Conservation (phyloP, 2,113 vertebrate species). For the Egretta garzetta region DNA sequence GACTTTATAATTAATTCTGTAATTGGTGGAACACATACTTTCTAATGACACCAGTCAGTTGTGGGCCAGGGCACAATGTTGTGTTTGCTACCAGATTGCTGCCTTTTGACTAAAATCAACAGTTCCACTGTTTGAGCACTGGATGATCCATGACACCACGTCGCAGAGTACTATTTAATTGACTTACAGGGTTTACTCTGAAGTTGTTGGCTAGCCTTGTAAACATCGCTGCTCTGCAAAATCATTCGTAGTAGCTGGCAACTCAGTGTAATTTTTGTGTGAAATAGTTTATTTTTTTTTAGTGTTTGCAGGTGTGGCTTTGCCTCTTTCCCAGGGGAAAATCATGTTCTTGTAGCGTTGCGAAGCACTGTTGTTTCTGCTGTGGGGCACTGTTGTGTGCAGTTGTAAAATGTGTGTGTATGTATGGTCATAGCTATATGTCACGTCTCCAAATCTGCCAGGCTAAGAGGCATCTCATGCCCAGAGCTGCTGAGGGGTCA, state of each 20-base stretch:
- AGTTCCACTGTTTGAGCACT: neutral
- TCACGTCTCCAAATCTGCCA: fast-evolving
- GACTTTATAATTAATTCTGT: conserved; percentile 51
- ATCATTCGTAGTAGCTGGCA: neutral
- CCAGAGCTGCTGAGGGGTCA: neutral
- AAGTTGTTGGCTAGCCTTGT: neutral
- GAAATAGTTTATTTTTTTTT: neutral
- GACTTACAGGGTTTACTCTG: neutral
- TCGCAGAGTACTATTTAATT: neutral
- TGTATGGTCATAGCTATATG: neutral
- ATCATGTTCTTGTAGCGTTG: neutral
- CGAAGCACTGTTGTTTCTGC: neutral
- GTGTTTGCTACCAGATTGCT: neutral
- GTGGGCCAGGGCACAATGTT: neutral
- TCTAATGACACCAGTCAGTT: neutral
- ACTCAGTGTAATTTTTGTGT: neutral
- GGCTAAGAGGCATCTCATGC: neutral
- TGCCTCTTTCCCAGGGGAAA: neutral
- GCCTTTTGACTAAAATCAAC: neutral
- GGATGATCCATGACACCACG: neutral
- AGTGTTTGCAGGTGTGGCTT: neutral
- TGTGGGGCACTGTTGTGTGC: neutral
- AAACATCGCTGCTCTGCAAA: neutral
- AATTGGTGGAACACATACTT: conserved; percentile 10
- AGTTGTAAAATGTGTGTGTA: neutral